Evolutionary conservation across 2,797 vertebrate species (phyloP), one percentile per base, ranked within the genome.

Genomic region (Alosa sapidissima): DNA sequence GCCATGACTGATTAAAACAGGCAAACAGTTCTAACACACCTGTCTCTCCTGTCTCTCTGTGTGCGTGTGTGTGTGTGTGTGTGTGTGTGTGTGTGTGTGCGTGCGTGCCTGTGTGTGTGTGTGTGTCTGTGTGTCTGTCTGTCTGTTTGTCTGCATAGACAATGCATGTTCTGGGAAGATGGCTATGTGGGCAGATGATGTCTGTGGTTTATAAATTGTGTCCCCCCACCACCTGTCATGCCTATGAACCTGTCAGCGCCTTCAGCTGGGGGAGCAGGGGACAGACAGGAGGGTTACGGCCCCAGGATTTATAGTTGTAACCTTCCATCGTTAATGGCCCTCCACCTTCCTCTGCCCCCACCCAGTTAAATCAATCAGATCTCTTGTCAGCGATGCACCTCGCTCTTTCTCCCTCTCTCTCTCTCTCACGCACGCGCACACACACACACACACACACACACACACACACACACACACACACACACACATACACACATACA

Each of bases 1-100:
- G 58, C 75, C 72, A 78, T 87, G 81, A 81, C 48, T 89, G 83
- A 89, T 87, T 88, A 86, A 84, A 86, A 85, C 48, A 62, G 55
- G 33, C 2, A 47, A 84, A 83, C 81, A 85, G 72, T 87, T 83
- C 78, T 65, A 36, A 84, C 88, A 82, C 81, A 87, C 82, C 84
- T 84, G 87, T 85, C 78, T 49, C 83, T 48, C 13, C 2, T 65
- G 62, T 13, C 8, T 62, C 21, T 24, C 24, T 9, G 0, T 65
- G n/a, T 65, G 60, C 33, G 60, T 10, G 2, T 62, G 21, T 41
- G 11, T 72, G 10, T 36, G 65, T 41, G 11, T 14, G 24, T 41
- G 13, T 72, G 65, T 36, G 65, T 33, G 0, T 11, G 24, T 65
- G 24, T 21, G 33, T 33, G 28, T 41, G 33, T 72, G 68, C 19